Conservation (phyloP, 2,888 invertebrate species). For the Eupithecia centaureata region DNA sequence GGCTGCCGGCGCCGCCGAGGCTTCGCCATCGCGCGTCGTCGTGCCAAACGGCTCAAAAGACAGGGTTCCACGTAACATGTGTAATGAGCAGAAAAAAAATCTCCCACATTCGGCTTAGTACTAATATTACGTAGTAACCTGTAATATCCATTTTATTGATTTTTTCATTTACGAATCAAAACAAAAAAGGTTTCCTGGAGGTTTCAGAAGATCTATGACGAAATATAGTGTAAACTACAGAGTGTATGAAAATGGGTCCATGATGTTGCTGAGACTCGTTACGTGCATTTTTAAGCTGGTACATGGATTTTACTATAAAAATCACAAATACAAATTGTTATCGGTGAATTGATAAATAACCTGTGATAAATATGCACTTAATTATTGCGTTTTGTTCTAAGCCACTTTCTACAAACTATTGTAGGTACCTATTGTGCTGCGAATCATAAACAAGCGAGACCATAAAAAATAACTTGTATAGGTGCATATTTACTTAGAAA, state of each 20-base stretch:
- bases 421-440: slow-evolving; percentile 23
- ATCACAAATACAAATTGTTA: not conserved
- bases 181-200: not conserved
- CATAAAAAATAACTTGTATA: slow-evolving; percentile 34
- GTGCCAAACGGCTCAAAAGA: too few relatives aligned
- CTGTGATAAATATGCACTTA: slow-evolving; percentile 55
- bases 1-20: not conserved
- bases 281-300: not conserved
- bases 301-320: not conserved
- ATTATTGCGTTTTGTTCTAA: slow-evolving; percentile 45
- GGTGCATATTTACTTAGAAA: slow-evolving; percentile 50
- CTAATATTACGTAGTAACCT: too few relatives aligned
- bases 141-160: too few relatives aligned
- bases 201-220: not conserved
- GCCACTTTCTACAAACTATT: slow-evolving; percentile 21
- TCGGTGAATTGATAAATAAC: slow-evolving; percentile 50
- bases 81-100: too few relatives aligned
- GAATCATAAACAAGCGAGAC: slow-evolving; percentile 20
- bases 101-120: too few relatives aligned
- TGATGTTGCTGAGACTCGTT: slow-evolving; percentile 1
- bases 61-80: too few relatives aligned
- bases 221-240: not conserved
- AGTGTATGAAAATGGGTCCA: slow-evolving; percentile 6
- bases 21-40: too few relatives aligned
- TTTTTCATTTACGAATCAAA: too few relatives aligned